Evolutionary conservation across 1,140 invertebrate species (phyloP).

Genomic region (Meloidogyne floridensis): DNA sequence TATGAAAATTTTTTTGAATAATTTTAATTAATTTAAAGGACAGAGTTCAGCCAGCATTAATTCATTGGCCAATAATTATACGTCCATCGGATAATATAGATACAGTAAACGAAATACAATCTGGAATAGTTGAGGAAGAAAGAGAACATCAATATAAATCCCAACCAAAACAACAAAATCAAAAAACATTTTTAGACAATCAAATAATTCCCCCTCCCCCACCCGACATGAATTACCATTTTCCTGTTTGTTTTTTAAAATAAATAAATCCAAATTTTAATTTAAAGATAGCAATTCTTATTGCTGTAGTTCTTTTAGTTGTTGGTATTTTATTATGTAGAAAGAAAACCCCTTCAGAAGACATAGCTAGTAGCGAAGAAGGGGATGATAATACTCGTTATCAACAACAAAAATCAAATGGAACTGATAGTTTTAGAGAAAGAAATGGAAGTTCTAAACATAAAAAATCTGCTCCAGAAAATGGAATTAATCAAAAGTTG

Average conservation of each 20-base stretch:
- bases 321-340: conserved; percentile 44
- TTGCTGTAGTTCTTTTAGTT: conserved; percentile 40
- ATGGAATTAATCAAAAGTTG: neutral
- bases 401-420: neutral
- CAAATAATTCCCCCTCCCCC: conserved; percentile 31
- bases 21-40: conserved; percentile 13
- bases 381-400: neutral
- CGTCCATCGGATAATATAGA: conserved; percentile 28
- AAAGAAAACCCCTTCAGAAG: conserved; percentile 18
- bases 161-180: neutral
- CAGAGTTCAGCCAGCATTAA: conserved; percentile 52
- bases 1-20: no score
- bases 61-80: conserved; percentile 45
- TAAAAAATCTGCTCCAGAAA: neutral
- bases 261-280: neutral
- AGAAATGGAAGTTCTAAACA: conserved; percentile 3
- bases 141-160: conserved; percentile 10
- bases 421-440: neutral
- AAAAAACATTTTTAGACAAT: conserved; percentile 7
- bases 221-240: conserved; percentile 50
- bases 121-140: conserved; percentile 18
- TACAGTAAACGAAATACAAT: neutral
- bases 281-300: conserved; percentile 37
- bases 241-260: conserved; percentile 33
- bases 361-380: conserved; percentile 15